A percentile compares a stretch with the other conserved stretches of the same genome.
Evolutionary conservation across 2,888 invertebrate species (phyloP).

Genomic region (Cremastinae sp.): DNA sequence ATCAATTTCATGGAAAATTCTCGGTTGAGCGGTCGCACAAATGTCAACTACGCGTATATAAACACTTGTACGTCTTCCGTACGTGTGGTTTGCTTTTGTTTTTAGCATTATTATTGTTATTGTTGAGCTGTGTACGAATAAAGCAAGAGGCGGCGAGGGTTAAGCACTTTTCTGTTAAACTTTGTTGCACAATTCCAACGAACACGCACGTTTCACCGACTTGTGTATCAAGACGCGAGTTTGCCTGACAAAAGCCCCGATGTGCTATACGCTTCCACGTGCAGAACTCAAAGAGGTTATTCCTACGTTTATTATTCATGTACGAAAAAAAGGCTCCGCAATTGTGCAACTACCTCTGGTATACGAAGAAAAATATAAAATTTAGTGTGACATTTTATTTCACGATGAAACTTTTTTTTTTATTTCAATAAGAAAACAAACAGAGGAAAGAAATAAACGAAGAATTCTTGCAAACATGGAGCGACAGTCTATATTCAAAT

Average conservation of each 20-base stretch:
- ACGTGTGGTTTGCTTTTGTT: not conserved
- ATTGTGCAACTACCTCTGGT: slow-evolving; percentile 22
- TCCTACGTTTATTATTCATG: slow-evolving; percentile 55
- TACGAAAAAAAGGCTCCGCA: slow-evolving; percentile 43
- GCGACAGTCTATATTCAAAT: too few species aligned
- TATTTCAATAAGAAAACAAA: too few species aligned
- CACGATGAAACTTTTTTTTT: too few species aligned
- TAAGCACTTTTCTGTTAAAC: slow-evolving; percentile 32
- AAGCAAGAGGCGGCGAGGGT: slow-evolving; percentile 3
- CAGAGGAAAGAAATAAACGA: too few species aligned
- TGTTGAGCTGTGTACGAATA: not conserved
- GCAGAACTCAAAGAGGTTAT: slow-evolving; percentile 37
- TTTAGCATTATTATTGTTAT: too few species aligned
- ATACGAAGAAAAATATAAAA: not conserved
- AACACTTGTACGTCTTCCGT: slow-evolving; percentile 11
- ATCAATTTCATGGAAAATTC: slow-evolving; percentile 45
- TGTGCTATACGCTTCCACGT: slow-evolving; percentile 5
- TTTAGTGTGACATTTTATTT: too few species aligned
- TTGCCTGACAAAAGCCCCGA: slow-evolving; percentile 6
- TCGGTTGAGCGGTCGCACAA: slow-evolving; percentile 10
- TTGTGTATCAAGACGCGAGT: slow-evolving; percentile 3
- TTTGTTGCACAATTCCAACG: slow-evolving; percentile 4
- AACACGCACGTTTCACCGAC: not conserved
- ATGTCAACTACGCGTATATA: slow-evolving; percentile 17
- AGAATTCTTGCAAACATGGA: too few species aligned